phyloP scores from a whole-genome alignment of 1,140 invertebrate genomes.

The Tyrophagus putrescentiae region DNA sequence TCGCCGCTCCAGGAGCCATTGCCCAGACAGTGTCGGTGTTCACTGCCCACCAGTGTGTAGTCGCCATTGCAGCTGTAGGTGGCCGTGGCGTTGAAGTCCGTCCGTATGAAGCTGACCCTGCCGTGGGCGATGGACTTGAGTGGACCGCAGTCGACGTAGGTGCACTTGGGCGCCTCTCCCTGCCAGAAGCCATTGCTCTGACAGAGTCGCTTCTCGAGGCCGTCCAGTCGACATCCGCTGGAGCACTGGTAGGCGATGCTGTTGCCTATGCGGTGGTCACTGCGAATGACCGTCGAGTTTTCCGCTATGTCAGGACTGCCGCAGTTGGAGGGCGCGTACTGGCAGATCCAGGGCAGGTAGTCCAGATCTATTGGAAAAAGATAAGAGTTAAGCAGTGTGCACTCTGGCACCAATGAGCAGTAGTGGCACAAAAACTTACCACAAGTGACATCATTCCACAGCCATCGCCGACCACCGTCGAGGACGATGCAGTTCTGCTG shows the following conservation, averaged over 20 bases:
- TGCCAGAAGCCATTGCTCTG: conserved; percentile 37
- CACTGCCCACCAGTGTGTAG: conserved; percentile 57
- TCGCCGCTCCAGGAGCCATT: conserved; percentile 73
- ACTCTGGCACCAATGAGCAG: not conserved
- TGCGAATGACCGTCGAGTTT: conserved; percentile 62
- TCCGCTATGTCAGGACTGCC: conserved; percentile 67
- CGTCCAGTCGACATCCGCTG: conserved; percentile 62
- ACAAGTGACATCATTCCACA: conserved; percentile 88
- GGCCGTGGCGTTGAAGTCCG: conserved; percentile 55
- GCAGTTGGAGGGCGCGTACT: conserved; percentile 57
- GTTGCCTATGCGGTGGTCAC: conserved; percentile 50
- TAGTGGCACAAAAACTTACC: conserved; percentile 30
- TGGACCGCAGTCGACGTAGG: conserved; percentile 59
- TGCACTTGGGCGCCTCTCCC: conserved; percentile 46
- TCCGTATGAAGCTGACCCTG: conserved; percentile 47
- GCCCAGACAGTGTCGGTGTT: conserved; percentile 43
- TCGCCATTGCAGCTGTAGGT: conserved; percentile 61
- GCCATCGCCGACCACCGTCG: conserved; percentile 70
- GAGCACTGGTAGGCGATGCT: conserved; percentile 61
- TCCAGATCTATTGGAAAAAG: conserved; percentile 40
- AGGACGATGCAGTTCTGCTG: conserved; percentile 84
- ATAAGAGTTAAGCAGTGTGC: not conserved
- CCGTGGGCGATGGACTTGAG: conserved; percentile 56
- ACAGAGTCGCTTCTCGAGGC: conserved; percentile 40
- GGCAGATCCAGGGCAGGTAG: conserved; percentile 75